Evolutionary conservation across 2,113 vertebrate species (phyloP), one percentile per base, ranked within the genome.

Genomic region (Upupa epops): DNA sequence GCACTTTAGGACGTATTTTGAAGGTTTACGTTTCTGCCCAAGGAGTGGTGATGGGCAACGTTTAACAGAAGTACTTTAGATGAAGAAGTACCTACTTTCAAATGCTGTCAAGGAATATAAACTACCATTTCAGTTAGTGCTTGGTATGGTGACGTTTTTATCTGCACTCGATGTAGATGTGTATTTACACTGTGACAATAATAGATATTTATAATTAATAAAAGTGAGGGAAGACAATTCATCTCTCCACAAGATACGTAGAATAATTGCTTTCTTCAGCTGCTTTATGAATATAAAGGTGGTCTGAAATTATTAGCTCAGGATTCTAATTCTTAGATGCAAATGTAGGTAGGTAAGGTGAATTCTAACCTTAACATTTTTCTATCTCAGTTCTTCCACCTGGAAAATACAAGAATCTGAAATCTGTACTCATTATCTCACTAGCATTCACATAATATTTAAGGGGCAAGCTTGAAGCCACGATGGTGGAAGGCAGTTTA

Each of bases 41-140:
- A 74, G 51, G 5, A 42, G 42, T 0, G 0, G 3, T 36, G 31
- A 9, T 29, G 8, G 6, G 11, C 46, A 58, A 72, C 76, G 56
- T 83, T 46, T 73, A 48, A n/a, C 12, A 55, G 31, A 82, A 75
- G 37, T 1, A 2, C 5, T 74, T 75, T 2, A 52, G 37, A 28
- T 64, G 17, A 85, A 1, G 2, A 40, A 77, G 3, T 37, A 2
- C 3, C 22, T 55, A 2, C 9, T 42, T 54, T 69, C 32, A 90
- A 88, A 32, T 55, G n/a, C 8, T 64, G 13, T 42, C 45, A 51
- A 59, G 17, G 13, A 74, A 42, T 59, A 37, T 52, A 34, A 86
- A 14, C 14, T 73, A n/a, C 9, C 4, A 29, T 59, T 85, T 80
- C 20, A 63, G 36, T 78, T 51, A 25, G 48, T 2, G 6, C 5